Evolutionary conservation across 2,888 invertebrate species (phyloP).

Genomic region (Eupeodes latifasciatus): DNA sequence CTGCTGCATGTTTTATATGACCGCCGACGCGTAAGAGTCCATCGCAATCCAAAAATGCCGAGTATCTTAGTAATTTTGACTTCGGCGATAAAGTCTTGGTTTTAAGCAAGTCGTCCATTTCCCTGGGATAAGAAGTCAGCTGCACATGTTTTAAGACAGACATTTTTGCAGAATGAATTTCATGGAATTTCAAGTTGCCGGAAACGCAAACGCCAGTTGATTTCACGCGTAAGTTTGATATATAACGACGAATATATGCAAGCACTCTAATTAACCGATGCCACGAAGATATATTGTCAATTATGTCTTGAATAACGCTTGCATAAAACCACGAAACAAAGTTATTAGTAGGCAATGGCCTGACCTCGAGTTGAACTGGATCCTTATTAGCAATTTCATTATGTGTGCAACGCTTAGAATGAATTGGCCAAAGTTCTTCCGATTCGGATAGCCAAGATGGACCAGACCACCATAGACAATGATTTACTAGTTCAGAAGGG

Average conservation of each 20-base stretch:
- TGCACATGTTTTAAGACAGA: constrained; percentile 10
- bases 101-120: background rate
- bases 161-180: constrained; percentile 2
- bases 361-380: background rate
- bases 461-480: constrained; percentile 71
- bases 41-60: constrained; percentile 28
- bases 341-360: background rate
- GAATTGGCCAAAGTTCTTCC: background rate
- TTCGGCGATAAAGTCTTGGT: background rate
- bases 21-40: constrained; percentile 27
- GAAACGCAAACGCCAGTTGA: background rate
- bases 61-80: constrained; percentile 6
- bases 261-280: background rate
- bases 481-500: constrained; percentile 41
- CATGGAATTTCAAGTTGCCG: background rate
- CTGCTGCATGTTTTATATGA: constrained; percentile 21
- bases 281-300: too few relatives aligned
- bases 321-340: too few relatives aligned
- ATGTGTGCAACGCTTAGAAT: background rate
- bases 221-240: background rate
- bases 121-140: background rate
- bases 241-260: constrained; percentile 29
- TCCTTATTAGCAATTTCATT: background rate
- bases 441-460: constrained; percentile 48
- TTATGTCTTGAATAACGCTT: too few relatives aligned